Conservation (phyloP, 1,140 invertebrate genomes). For the Drosophila virilis region DNA sequence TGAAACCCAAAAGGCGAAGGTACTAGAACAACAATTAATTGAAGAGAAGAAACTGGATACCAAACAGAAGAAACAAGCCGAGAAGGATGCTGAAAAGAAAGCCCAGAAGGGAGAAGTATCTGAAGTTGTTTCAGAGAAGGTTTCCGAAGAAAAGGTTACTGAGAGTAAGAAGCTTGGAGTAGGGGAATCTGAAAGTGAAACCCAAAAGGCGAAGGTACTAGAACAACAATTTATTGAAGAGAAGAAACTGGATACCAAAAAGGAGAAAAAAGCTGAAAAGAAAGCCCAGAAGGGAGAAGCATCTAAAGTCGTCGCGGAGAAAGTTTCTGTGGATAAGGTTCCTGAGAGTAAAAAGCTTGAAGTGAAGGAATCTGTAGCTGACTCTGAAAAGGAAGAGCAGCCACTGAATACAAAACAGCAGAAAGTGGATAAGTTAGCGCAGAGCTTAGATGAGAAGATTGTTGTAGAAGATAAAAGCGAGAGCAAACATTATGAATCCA, state of each 20-base stretch:
- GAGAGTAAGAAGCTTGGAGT: slow-evolving; percentile 6
- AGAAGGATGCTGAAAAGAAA: slow-evolving; percentile 6
- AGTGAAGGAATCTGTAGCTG: slow-evolving; percentile 1
- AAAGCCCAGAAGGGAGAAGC: slow-evolving; percentile 38
- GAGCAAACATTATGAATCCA: not conserved
- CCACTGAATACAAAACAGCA: slow-evolving; percentile 30
- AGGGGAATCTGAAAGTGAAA: slow-evolving; percentile 14
- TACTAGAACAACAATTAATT: slow-evolving; percentile 29
- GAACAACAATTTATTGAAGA: slow-evolving; percentile 10
- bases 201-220: slow-evolving; percentile 14
- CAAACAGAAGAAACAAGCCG: slow-evolving; percentile 17
- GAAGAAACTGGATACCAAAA: slow-evolving; percentile 4
- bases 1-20: slow-evolving; percentile 50
- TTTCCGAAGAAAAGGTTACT: slow-evolving; percentile 9
- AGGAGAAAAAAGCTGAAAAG: slow-evolving; percentile 6
- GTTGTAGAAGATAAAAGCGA: no score
- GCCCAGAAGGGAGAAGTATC: slow-evolving; percentile 41
- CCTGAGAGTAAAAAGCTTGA: slow-evolving; percentile 11
- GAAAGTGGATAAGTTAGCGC: slow-evolving; percentile 11
- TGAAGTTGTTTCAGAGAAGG: slow-evolving; percentile 12
- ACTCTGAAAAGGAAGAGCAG: slow-evolving; percentile 49
- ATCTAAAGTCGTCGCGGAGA: slow-evolving; percentile 23
- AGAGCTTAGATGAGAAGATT: not conserved
- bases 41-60: slow-evolving; percentile 11
- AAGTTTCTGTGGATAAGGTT: slow-evolving; percentile 21